Conservation (phyloP, 2,113 vertebrate species). For the Malurus melanocephalus region DNA sequence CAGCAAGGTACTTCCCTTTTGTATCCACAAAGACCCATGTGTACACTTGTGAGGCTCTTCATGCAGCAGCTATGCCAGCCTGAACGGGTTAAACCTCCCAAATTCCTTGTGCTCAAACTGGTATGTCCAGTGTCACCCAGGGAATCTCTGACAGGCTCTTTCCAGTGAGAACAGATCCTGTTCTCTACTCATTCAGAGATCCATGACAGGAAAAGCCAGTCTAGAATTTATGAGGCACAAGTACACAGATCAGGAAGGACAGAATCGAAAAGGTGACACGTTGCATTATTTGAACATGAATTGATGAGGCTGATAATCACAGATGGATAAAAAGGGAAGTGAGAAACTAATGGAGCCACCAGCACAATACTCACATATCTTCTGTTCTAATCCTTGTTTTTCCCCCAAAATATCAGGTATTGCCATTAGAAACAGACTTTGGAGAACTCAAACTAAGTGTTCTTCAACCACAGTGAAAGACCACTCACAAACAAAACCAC, state of each 20-base stretch:
- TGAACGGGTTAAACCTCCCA: not conserved
- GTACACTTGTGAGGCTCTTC: not conserved
- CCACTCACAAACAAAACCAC: not conserved
- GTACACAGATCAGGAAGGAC: not conserved
- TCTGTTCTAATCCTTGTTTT: not conserved
- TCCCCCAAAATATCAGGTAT: not conserved
- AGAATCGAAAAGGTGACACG: not conserved
- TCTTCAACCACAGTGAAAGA: not conserved
- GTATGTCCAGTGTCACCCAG: not conserved
- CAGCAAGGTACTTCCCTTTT: not conserved
- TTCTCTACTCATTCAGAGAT: not conserved
- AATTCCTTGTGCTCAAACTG: not conserved
- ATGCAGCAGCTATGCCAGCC: not conserved
- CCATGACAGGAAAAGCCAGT: not conserved
- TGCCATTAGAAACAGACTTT: not conserved
- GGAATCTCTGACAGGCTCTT: not conserved
- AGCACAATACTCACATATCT: not conserved
- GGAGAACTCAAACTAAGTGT: not conserved
- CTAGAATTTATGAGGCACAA: not conserved
- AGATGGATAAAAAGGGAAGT: not conserved
- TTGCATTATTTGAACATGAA: not conserved
- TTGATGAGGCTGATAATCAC: not conserved
- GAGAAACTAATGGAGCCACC: not conserved
- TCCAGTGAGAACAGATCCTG: not conserved
- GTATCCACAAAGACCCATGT: not conserved